Base-by-base conservation (phyloP, 2,888 invertebrate species). In the Crocallis elinguaria region DNA sequence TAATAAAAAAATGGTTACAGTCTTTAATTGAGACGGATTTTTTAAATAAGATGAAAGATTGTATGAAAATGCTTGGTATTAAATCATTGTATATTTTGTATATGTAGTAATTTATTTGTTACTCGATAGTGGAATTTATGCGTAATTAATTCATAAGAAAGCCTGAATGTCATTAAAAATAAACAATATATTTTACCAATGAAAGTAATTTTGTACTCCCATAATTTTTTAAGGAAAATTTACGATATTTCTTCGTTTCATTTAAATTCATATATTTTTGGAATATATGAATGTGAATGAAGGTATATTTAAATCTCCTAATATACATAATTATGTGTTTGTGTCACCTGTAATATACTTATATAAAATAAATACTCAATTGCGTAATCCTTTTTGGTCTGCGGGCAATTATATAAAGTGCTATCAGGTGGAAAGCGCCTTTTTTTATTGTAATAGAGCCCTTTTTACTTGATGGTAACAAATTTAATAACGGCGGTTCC, bases 191-290 rank as follows among this genome's bases (percentile, higher is more conserved):
- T 77, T 75, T 71, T 71, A 73, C 62, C 67, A 60, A 63, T 42
- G 62, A 67, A 67, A 69, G 69, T 77, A 82, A 82, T 84, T 84
- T 86, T 86, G 76, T 86, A 88, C 84, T 77, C 73, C 56, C 45
- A 67, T 77, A 73, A 64, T 77, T 65, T 66, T 64, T 62, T 66
- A 67, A 58, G 56, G 53, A 46, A 56, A 60, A 51, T 21, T 11
- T 30, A 14, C 44, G 25, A 60, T 58, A 53, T 57, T 50, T 62
- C 60, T 65, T 55, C 44, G 41, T 44, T 53, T 56, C 42, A 44
- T 57, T 43, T 57, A 55, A 32, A 49, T 54, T 42, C 53, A 45
- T 66, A 43, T 60, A 43, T 48, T 41, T 35, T 54, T 0, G 5
- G 44, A 17, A 60, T 61, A 63, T 67, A 69, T 69, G 64, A 61